Percentiles rank a stretch among this genome's conserved stretches.
Evolutionary conservation across 2,113 vertebrate genomes (phyloP).

Genomic region (Coturnix japonica): DNA sequence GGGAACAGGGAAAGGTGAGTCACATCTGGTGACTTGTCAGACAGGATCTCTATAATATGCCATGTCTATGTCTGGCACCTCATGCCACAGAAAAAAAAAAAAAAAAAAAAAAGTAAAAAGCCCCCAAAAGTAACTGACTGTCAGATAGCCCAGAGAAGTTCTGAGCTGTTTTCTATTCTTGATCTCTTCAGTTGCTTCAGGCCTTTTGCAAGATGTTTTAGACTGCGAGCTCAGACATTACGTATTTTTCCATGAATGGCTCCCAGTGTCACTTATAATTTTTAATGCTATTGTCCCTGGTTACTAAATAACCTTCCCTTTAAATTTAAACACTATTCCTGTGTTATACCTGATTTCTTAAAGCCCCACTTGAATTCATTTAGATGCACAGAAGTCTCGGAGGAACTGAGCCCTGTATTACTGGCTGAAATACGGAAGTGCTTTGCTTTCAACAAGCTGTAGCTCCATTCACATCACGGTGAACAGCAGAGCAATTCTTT

Average conservation of each 20-base stretch:
- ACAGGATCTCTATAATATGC: not conserved
- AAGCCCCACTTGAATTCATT: not conserved
- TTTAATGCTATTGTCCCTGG: slow-evolving; percentile 28
- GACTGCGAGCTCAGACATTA: not conserved
- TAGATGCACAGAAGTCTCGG: not conserved
- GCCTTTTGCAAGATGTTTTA: slow-evolving; percentile 1
- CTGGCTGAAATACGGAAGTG: not conserved
- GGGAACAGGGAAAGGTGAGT: not conserved
- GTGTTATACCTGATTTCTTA: not conserved
- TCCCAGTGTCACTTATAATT: slow-evolving; percentile 16
- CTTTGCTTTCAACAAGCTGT: not conserved
- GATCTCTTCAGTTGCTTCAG: not conserved
- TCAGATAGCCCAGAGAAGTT: not conserved
- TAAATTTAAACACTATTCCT: slow-evolving; percentile 21
- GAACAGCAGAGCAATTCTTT: not conserved
- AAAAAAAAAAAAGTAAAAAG: not conserved
- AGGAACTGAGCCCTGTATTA: not conserved
- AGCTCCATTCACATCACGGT: not conserved
- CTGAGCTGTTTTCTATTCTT: not conserved
- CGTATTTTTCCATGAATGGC: slow-evolving; percentile 2
- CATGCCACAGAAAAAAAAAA: not conserved
- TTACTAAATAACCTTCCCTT: slow-evolving; percentile 40
- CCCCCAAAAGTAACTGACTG: not conserved
- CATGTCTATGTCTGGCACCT: not conserved
- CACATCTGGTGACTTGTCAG: not conserved